Evolutionary conservation across 2,113 vertebrate species (phyloP).

Genomic region (Pycnonotus jocosus): DNA sequence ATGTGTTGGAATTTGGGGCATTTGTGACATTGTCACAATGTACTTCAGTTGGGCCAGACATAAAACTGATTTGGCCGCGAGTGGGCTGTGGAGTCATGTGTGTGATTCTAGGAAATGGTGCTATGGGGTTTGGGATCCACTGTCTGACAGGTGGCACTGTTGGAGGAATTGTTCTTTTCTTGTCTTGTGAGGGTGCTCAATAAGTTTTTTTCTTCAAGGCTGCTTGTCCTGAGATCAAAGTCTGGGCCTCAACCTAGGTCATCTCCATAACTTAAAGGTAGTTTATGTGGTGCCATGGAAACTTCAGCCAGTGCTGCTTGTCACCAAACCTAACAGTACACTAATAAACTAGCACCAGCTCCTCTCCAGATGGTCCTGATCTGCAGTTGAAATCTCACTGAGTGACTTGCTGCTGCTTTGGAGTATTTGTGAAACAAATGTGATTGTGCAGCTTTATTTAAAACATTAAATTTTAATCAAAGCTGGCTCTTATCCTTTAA

Average conservation of each 20-base stretch:
- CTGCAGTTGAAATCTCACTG: neutral
- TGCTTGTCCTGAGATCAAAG: neutral
- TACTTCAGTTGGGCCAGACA: neutral
- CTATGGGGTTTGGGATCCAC: neutral
- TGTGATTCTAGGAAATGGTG: neutral
- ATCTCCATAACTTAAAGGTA: neutral
- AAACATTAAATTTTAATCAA: slow-evolving; percentile 29
- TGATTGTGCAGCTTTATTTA: neutral
- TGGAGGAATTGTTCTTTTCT: neutral
- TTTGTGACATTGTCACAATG: neutral
- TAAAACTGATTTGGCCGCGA: neutral
- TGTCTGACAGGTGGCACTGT: neutral
- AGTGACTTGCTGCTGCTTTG: neutral
- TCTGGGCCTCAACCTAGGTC: neutral
- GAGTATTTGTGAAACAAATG: slow-evolving; percentile 14
- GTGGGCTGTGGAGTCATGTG: accelerated
- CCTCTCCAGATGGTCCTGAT: slow-evolving; percentile 18
- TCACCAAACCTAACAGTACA: neutral
- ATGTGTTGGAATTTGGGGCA: neutral
- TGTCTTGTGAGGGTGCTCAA: neutral
- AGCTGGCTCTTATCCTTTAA: neutral
- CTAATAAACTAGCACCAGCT: neutral
- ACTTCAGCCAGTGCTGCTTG: neutral
- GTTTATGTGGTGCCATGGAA: neutral
- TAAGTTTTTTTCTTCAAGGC: neutral